Evolutionary conservation across 1,140 invertebrate species (phyloP), one percentile per base, ranked within the genome.

Genomic region (Cotesia chilonis): DNA sequence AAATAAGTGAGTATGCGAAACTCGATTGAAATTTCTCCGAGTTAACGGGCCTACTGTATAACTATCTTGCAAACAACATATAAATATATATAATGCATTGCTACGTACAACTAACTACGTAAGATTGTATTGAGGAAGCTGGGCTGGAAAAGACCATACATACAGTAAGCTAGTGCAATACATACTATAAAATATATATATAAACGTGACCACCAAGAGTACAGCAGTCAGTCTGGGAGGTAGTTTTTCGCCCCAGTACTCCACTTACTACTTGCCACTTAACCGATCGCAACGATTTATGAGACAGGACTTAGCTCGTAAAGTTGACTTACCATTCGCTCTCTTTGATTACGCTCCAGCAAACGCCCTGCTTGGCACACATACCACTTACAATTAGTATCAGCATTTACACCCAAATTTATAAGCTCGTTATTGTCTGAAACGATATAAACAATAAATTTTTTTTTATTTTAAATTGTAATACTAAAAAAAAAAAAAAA

Each of bases 171-270:
- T 6, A 47, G 41, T 47, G 41, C 5, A 47, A 47, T 47, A 47
- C 41, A 47, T 47, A 47, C 41, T 47, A 10, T 47, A 47, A 47
- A 9, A 47, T 47, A 41, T 41, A 41, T 41, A 10, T 47, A 47
- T 47, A 47, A 47, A 7, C 6, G 6, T 47, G 41, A 47, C 41
- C 64, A 57, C 61, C 59, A 66, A 36, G 14, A 64, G 66, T 54
- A 68, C 68, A 78, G 76, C 64, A 70, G 57, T 67, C 76, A 68
- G 78, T 81, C 76, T 75, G 74, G 79, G 76, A 82, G 78, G 76
- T 79, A 78, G 78, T 84, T 85, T 85, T 85, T 85, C 83, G 81
- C 76, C 81, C 83, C 78, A 84, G 80, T 84, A 83, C 78, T 84
- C 84, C 79, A 84, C 82, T 85, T 84, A 84, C 78, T 71, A 77